A percentile compares a stretch with the other conserved stretches of the same genome.
Evolutionary conservation across 1,140 invertebrate species (phyloP).

Genomic region (Sipha flava): DNA sequence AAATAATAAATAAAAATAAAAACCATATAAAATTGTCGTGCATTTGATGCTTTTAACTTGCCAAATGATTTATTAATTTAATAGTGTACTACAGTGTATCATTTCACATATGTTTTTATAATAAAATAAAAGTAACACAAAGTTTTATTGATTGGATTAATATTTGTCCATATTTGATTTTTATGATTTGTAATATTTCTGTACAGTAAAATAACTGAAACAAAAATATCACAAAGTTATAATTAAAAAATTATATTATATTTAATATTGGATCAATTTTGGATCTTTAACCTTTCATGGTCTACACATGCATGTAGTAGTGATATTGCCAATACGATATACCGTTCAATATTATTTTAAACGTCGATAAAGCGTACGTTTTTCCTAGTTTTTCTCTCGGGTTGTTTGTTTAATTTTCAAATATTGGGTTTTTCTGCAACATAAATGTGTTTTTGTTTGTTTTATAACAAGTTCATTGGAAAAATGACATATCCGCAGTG

Average conservation of each 20-base stretch:
- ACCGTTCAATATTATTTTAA: neutral
- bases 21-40: neutral
- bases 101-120: neutral
- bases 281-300: no score
- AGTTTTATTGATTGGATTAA: no score
- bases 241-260: no score
- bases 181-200: no score
- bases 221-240: no score
- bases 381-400: neutral
- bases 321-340: neutral
- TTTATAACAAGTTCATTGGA: neutral
- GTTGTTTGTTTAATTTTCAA: neutral
- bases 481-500: neutral
- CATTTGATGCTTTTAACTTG: slow-evolving; percentile 2
- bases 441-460: neutral
- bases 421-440: neutral
- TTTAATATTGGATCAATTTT: no score
- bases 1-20: slow-evolving; percentile 21
- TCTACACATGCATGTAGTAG: neutral
- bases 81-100: neutral
- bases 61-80: neutral
- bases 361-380: neutral
- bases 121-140: neutral
- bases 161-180: no score
- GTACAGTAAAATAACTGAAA: no score